Evolutionary conservation across 2,888 invertebrate genomes (phyloP).

Genomic region (Rhaphigaster nebulosa): DNA sequence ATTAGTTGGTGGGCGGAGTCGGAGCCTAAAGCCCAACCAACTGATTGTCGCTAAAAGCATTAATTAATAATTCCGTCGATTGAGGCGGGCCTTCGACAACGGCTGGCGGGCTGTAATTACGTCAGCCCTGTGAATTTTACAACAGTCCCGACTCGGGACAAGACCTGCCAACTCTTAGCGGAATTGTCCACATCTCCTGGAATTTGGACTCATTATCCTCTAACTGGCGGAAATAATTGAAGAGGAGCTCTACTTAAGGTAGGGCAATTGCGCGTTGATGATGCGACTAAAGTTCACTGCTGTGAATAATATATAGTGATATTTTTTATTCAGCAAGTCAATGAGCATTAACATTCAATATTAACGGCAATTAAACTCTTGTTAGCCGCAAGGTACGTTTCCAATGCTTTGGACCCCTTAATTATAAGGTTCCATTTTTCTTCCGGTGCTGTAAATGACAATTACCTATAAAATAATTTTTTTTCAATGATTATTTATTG

Average conservation of each 20-base stretch:
- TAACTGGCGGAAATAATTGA: slow-evolving; percentile 4
- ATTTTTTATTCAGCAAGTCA: slow-evolving; percentile 13
- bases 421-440: background rate
- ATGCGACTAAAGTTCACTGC: background rate
- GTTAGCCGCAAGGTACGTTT: background rate
- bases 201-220: background rate
- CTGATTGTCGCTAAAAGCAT: slow-evolving; percentile 11
- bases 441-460: background rate
- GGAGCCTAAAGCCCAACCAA: background rate
- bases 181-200: background rate
- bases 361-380: slow-evolving; percentile 30
- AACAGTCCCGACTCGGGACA: background rate
- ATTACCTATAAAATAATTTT: background rate
- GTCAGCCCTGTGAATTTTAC: slow-evolving; percentile 21
- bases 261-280: background rate
- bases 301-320: background rate
- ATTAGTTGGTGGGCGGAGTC: background rate
- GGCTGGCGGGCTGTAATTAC: background rate
- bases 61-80: slow-evolving; percentile 28
- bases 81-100: background rate
- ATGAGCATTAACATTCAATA: slow-evolving; percentile 21
- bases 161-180: slow-evolving; percentile 11
- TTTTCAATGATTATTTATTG: background rate
- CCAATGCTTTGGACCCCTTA: background rate
- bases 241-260: background rate